These are phyloP conservation scores for Ptycholaimellus sp. DNA, from an alignment of 2,888 invertebrate genomes.

Conservation along the genomic window DNA sequence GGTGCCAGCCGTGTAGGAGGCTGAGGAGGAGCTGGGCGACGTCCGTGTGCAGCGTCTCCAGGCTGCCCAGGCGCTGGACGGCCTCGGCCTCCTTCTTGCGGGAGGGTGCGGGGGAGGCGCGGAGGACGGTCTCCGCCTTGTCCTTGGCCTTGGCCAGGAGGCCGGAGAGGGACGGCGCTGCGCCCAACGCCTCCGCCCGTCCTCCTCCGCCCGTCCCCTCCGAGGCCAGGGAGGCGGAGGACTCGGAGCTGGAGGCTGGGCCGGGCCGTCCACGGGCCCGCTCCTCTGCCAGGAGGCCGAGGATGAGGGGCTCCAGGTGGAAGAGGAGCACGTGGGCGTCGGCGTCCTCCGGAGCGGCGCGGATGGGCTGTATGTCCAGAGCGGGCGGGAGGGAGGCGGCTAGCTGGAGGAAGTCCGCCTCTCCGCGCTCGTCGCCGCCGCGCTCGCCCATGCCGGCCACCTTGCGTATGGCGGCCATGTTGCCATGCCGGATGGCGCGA, in stretches of 20 bases:
- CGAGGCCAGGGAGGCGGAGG: too few species aligned
- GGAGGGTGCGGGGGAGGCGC: not conserved
- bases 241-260: not conserved
- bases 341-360: too few species aligned
- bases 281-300: too few species aligned
- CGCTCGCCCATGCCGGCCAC: constrained; percentile 9
- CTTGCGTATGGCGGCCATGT: too few species aligned
- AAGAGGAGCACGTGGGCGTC: constrained; percentile 90
- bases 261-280: not conserved
- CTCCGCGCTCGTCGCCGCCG: constrained; percentile 6
- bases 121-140: constrained; percentile 59
- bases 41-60: constrained; percentile 52
- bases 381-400: constrained; percentile 7
- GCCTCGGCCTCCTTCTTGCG: not conserved
- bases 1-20: constrained; percentile 81
- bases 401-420: constrained; percentile 3
- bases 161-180: constrained; percentile 31
- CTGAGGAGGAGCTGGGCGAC: constrained; percentile 79
- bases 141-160: constrained; percentile 90
- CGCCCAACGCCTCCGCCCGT: not conserved
- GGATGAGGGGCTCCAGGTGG: constrained; percentile 84
- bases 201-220: too few species aligned
- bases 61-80: too few species aligned
- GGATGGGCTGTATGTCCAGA: too few species aligned
- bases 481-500: constrained; percentile 66